phyloP scores from a whole-genome alignment of 2,113 vertebrate species.

The Malurus alboscapulatus region DNA sequence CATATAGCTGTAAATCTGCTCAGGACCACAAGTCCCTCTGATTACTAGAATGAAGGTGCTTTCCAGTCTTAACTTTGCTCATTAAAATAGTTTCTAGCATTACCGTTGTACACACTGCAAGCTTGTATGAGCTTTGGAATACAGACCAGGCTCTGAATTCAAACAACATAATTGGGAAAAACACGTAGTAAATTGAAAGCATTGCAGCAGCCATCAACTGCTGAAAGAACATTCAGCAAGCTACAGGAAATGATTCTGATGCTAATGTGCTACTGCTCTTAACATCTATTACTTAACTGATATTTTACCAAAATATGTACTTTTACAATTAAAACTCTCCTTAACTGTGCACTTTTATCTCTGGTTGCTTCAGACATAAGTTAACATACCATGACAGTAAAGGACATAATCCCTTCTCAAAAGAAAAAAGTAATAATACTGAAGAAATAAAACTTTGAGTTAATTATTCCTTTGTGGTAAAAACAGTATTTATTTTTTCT shows the following conservation, averaged over 20 bases:
- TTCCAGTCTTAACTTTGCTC: not conserved
- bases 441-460: not conserved
- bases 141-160: not conserved
- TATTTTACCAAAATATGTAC: not conserved
- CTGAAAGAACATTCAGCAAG: not conserved
- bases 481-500: not conserved
- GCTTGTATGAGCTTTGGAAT: not conserved
- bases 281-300: not conserved
- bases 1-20: not conserved
- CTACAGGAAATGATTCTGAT: not conserved
- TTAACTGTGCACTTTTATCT: not conserved
- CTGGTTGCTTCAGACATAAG: not conserved
- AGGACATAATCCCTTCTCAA: not conserved
- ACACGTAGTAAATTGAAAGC: not conserved
- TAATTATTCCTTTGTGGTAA: not conserved
- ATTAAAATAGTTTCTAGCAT: not conserved
- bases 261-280: not conserved
- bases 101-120: not conserved
- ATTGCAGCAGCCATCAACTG: not conserved
- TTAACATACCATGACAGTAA: not conserved
- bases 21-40: accelerated
- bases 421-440: not conserved
- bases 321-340: not conserved
- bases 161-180: not conserved
- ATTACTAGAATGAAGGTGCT: not conserved